Percentiles rank a stretch among this genome's conserved stretches.
These are phyloP conservation scores for Mantis religiosa DNA, from an alignment of 2,888 invertebrate genomes.

Conservation along the genomic window DNA sequence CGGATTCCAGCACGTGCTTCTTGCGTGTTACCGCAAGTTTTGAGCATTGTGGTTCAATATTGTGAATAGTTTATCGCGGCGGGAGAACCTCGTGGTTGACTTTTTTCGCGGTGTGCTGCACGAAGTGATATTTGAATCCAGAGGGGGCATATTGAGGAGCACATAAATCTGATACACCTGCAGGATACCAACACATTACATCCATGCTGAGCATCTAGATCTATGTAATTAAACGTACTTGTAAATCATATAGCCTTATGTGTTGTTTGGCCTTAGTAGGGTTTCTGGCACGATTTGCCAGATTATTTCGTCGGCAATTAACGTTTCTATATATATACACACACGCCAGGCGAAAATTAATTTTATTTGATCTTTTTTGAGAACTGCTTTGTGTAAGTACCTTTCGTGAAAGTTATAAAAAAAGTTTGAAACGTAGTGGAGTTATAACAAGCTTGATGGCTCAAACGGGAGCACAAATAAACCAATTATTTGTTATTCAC, in stretches of 20 bases:
- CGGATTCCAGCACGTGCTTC: too few species aligned
- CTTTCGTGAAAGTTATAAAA: too few species aligned
- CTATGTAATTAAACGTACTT: background rate
- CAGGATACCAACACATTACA: background rate
- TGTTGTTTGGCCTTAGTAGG: background rate
- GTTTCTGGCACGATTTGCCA: background rate
- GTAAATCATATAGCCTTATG: background rate
- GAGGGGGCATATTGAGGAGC: background rate
- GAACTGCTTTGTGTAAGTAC: too few species aligned
- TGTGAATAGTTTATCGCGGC: background rate
- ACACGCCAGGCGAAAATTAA: too few species aligned
- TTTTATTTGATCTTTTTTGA: too few species aligned
- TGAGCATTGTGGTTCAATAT: background rate
- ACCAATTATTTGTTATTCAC: too few species aligned
- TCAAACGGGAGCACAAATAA: too few species aligned
- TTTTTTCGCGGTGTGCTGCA: background rate
- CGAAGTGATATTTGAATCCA: background rate
- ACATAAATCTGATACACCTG: background rate
- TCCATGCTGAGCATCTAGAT: background rate
- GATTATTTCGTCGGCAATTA: too few species aligned
- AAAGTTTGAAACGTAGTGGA: too few species aligned
- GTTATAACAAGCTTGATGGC: too few species aligned
- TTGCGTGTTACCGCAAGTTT: background rate
- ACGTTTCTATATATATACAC: too few species aligned
- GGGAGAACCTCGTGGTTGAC: too few species aligned